Evolutionary conservation across 1,140 invertebrate species (phyloP).

Genomic region (Theocolax elegans): DNA sequence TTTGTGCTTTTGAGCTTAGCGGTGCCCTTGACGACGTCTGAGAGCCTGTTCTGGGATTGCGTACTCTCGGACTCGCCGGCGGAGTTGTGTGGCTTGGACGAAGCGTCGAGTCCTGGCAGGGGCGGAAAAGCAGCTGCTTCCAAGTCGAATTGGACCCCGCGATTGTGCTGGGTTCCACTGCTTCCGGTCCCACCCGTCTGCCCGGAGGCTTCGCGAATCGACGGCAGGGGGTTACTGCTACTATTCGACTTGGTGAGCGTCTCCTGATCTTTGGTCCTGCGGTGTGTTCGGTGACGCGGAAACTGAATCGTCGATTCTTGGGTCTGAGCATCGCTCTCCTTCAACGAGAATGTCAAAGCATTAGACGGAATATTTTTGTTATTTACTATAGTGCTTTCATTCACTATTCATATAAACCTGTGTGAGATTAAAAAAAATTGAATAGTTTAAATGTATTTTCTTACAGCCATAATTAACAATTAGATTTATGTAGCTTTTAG

Average conservation of each 20-base stretch:
- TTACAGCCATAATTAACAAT: no score
- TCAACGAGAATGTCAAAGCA: constrained; percentile 4
- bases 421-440: no score
- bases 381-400: no score
- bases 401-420: no score
- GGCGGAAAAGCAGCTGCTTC: constrained; percentile 86
- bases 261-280: constrained; percentile 67
- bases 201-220: constrained; percentile 55
- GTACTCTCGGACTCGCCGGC: constrained; percentile 54
- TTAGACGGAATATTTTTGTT: no score
- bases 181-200: constrained; percentile 39
- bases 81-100: constrained; percentile 56
- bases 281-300: constrained; percentile 63
- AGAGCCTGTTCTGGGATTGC: constrained; percentile 72
- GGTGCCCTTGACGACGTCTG: constrained; percentile 85
- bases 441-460: no score
- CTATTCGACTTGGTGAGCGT: constrained; percentile 55
- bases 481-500: no score
- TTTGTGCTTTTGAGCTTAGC: constrained; percentile 71
- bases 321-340: constrained; percentile 57
- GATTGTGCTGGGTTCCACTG: constrained; percentile 57
- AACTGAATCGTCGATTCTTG: constrained; percentile 58
- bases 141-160: constrained; percentile 79
- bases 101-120: constrained; percentile 73
- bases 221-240: constrained; percentile 50